Evolutionary conservation across 2,888 invertebrate species (phyloP).

Genomic region (Eurois occulta): DNA sequence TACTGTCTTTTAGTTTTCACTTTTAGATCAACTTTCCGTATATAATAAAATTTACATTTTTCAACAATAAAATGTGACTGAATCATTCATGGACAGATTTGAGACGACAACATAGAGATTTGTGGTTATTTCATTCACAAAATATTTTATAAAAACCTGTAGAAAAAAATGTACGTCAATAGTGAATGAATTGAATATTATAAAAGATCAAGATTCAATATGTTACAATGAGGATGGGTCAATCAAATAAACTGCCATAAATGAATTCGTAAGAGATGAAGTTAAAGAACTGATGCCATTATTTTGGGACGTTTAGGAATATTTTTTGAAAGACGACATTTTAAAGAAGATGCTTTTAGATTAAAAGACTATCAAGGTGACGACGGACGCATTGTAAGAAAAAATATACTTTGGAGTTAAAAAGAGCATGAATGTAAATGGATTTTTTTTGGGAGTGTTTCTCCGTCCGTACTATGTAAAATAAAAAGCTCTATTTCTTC

Average conservation of each 20-base stretch:
- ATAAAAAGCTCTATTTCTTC: background rate
- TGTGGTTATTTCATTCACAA: slow-evolving; percentile 63
- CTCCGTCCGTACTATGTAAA: background rate
- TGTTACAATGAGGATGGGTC: slow-evolving; percentile 37
- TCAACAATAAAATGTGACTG: slow-evolving; percentile 65
- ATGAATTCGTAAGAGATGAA: slow-evolving; percentile 21
- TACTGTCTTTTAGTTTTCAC: slow-evolving; percentile 52
- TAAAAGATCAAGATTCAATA: slow-evolving; percentile 49
- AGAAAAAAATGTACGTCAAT: slow-evolving; percentile 2
- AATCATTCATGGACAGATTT: slow-evolving; percentile 64
- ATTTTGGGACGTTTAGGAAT: background rate
- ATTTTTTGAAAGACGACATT: no score
- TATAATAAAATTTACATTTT: slow-evolving; percentile 67
- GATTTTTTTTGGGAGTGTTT: background rate
- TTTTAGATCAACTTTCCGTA: slow-evolving; percentile 59
- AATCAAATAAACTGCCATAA: slow-evolving; percentile 40
- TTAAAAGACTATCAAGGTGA: background rate
- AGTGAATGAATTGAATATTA: slow-evolving; percentile 26
- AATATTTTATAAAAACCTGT: slow-evolving; percentile 32
- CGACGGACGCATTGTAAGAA: background rate
- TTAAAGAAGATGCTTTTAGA: background rate
- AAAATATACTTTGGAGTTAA: background rate
- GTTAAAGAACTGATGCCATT: slow-evolving; percentile 1
- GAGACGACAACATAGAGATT: slow-evolving; percentile 54
- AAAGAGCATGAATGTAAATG: background rate